Evolutionary conservation across 1,140 invertebrate genomes (phyloP), one percentile per base, ranked within the genome.

Genomic region (Danaus melanippus): DNA sequence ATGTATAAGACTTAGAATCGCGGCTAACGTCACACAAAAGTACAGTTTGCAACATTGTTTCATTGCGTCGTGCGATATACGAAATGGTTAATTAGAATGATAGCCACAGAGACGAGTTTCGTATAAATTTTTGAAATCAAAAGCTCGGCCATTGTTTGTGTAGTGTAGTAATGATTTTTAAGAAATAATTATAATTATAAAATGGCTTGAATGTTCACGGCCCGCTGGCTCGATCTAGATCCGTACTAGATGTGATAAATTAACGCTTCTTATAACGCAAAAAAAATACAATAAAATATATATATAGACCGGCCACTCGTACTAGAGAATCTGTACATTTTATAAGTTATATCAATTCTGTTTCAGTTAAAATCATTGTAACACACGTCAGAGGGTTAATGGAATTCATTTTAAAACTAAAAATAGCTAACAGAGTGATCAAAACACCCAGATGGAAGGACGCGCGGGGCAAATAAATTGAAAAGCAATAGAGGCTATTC

Each of bases 391-490:
- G 6, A 32, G 21, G 21, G 21, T 32, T 32, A 5, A 32, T 7
- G 7, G 21, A 32, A 7, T 7, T 32, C 21, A 8, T 32, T 4
- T 32, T 32, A 32, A 7, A 7, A 32, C 21, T 32, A 32, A 32
- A 32, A 32, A 32, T 32, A 32, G 21, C 21, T 32, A 32, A 32
- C 21, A 32, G 21, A 32, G 21, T 32, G 21, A 32, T 69, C 70
- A 77, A 74, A 74, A 69, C 67, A 65, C 58, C 55, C 57, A 60
- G 55, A 64, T 53, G 57, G 57, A 66, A 62, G 60, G 62, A 51
- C 60, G 62, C 58, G 61, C 60, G 46, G 52, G 58, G 66, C 64
- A 69, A 66, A 76, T 79, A 77, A 79, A 79, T 77, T 76, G 74
- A 77, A 79, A 74, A 69, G 61, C 69, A 64, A 68, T 74, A 67